Evolutionary conservation across 2,888 invertebrate genomes (phyloP).

Genomic region (Acanthacorydalis orientalis): DNA sequence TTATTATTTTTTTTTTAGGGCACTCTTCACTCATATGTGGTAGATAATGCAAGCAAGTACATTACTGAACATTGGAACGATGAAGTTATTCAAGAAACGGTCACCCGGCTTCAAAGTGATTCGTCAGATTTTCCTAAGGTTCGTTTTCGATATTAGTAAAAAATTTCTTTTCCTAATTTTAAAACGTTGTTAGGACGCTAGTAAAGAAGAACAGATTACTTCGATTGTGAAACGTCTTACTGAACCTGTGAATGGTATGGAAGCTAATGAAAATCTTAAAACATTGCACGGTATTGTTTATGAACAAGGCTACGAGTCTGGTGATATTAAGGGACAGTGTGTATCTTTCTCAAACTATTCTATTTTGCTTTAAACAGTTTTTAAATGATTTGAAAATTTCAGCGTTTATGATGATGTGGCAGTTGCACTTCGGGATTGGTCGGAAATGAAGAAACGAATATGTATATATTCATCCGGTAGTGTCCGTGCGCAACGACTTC

Average conservation of each 20-base stretch:
- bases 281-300: slow-evolving; percentile 83
- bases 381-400: background rate
- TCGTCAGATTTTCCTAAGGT: slow-evolving; percentile 18
- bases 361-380: background rate
- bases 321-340: slow-evolving; percentile 76
- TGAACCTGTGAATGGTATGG: slow-evolving; percentile 60
- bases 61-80: slow-evolving; percentile 54
- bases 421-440: slow-evolving; percentile 55
- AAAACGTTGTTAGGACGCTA: slow-evolving; percentile 25
- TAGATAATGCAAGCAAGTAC: slow-evolving; percentile 51
- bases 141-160: background rate
- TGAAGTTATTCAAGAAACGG: slow-evolving; percentile 46
- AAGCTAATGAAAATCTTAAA: slow-evolving; percentile 67
- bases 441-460: slow-evolving; percentile 41
- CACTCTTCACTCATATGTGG: slow-evolving; percentile 59
- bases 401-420: slow-evolving; percentile 82
- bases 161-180: slow-evolving; percentile 1
- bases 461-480: slow-evolving; percentile 89
- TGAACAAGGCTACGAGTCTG: slow-evolving; percentile 65
- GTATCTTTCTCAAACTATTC: slow-evolving; percentile 24
- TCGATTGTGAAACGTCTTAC: slow-evolving; percentile 55
- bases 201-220: slow-evolving; percentile 36
- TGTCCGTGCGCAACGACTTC: slow-evolving; percentile 72
- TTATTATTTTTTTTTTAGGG: slow-evolving; percentile 35
- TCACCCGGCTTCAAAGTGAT: slow-evolving; percentile 46